A percentile compares a stretch with the other conserved stretches of the same genome.
Conservation (phyloP, 2,888 invertebrate genomes). For the Trissolcus japonicus region DNA sequence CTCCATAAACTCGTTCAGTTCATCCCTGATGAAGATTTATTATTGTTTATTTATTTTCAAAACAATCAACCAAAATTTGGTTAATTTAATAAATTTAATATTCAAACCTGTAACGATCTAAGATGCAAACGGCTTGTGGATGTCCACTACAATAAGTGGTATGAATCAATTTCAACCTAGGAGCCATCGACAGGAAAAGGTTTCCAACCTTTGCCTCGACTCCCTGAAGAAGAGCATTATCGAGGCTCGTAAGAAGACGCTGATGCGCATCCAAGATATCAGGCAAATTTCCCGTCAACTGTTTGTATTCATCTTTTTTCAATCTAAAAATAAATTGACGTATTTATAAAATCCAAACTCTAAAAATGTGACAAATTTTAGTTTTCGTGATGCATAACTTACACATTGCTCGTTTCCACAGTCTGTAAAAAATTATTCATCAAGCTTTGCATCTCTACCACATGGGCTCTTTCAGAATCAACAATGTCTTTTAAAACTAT, state of each 20-base stretch:
- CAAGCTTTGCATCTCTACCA: conserved; percentile 91
- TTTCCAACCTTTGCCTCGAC: conserved; percentile 92
- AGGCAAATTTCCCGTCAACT: conserved; percentile 91
- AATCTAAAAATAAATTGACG: conserved; percentile 79
- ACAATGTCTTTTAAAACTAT: conserved; percentile 93
- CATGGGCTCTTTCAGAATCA: conserved; percentile 94
- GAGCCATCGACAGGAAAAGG: conserved; percentile 90
- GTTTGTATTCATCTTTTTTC: conserved; percentile 89
- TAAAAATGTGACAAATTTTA: not conserved
- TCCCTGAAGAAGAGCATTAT: conserved; percentile 85
- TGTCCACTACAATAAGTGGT: conserved; percentile 94
- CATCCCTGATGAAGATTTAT: conserved; percentile 80
- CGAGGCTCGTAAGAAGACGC: conserved; percentile 86
- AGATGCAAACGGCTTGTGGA: conserved; percentile 94
- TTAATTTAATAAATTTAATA: conserved; percentile 72
- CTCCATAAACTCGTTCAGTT: conserved; percentile 91
- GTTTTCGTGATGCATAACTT: conserved; percentile 74
- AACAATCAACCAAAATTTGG: not conserved
- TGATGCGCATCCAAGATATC: conserved; percentile 92
- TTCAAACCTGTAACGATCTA: conserved; percentile 89
- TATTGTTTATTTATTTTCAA: not conserved
- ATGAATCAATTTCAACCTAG: conserved; percentile 89
- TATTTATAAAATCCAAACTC: not conserved
- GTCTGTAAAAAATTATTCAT: conserved; percentile 91
- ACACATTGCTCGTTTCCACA: conserved; percentile 92